Evolutionary conservation across 1,140 invertebrate species (phyloP).

Genomic region (Gyrodactylus bullatarudis): DNA sequence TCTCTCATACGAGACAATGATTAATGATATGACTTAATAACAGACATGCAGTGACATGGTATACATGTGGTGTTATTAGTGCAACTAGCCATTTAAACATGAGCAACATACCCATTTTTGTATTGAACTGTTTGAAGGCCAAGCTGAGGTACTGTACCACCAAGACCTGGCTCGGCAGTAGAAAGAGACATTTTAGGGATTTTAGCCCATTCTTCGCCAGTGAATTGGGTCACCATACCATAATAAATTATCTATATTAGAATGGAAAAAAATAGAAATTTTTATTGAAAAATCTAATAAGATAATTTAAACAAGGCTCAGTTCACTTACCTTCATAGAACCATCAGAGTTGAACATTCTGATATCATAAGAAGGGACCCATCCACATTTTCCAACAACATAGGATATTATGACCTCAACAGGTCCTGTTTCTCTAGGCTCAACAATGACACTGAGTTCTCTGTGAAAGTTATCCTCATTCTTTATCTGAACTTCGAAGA

Average conservation of each 20-base stretch:
- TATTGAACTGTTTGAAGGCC: slow-evolving; percentile 12
- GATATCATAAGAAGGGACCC: slow-evolving; percentile 19
- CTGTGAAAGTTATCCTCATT: slow-evolving; percentile 9
- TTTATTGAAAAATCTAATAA: neutral
- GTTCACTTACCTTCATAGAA: slow-evolving; percentile 12
- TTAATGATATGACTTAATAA: too few species aligned
- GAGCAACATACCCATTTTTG: slow-evolving; percentile 7
- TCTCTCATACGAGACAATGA: too few species aligned
- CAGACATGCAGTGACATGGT: too few species aligned
- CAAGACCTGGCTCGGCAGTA: slow-evolving; percentile 19
- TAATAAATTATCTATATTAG: slow-evolving; percentile 18
- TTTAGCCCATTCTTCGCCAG: slow-evolving; percentile 22
- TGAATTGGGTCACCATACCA: slow-evolving; percentile 19
- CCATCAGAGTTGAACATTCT: slow-evolving; percentile 14
- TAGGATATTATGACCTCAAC: slow-evolving; percentile 15
- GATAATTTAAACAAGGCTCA: slow-evolving; percentile 3
- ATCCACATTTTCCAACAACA: slow-evolving; percentile 14
- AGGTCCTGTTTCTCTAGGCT: slow-evolving; percentile 11
- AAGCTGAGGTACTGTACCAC: slow-evolving; percentile 17
- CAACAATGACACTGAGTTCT: slow-evolving; percentile 13
- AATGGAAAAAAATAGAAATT: neutral
- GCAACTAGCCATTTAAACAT: neutral
- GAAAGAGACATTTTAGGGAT: slow-evolving; percentile 16
- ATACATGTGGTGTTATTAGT: too few species aligned
- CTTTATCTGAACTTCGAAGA: neutral